Base-by-base conservation (phyloP, 2,113 vertebrate genomes). In the Pelmatolapia mariae region DNA sequence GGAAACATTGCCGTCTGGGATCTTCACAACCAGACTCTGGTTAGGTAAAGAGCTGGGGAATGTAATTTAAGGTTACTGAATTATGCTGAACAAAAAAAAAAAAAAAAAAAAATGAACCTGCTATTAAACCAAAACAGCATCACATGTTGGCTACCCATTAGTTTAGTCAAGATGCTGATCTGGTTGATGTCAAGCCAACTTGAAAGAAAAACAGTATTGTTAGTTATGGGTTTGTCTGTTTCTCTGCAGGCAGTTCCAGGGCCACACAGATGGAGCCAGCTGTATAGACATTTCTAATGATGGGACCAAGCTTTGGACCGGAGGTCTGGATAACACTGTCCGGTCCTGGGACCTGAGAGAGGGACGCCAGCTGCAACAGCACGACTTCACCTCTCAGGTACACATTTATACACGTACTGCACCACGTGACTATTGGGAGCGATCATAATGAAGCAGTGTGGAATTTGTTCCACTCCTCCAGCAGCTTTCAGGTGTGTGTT, bases 1-100 rank as follows among this genome's bases (percentile, higher is more conserved):
- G 98, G 98, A 53, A 99, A 99, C 96, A 99, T 99, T 2, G 98
- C 98, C 0, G 98, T 99, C 7, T 99, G 98, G 98, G 98, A 99
- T 91, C 97, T 98, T 83, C 98, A 99, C 95, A 99, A 99, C 97
- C 98, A 99, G 96, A 98, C 98, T 1, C 97, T 99, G 2, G 98
- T 99, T 91, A 97, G 98, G 98, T 99, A 95, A 84, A 97, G 33
- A 86, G 59, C 76, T 47, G 22, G 15, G 26, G 47, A 57, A 59
- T 33, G 8, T 0, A 29, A 47, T 71, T 57, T 81, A 26, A 8
- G 22, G 33, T 40, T 57, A 45, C 10, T 73, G 22, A 73, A 73
- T 18, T 71, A 71, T 71, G n/a, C 19, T 24, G 36, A 9, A 40
- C 3, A 40, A 68, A 5, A 66, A 13, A 22, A 5, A 13, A 2